Base-by-base conservation (phyloP, 2,888 invertebrate genomes). In the Stenchaetothrips biformis region DNA sequence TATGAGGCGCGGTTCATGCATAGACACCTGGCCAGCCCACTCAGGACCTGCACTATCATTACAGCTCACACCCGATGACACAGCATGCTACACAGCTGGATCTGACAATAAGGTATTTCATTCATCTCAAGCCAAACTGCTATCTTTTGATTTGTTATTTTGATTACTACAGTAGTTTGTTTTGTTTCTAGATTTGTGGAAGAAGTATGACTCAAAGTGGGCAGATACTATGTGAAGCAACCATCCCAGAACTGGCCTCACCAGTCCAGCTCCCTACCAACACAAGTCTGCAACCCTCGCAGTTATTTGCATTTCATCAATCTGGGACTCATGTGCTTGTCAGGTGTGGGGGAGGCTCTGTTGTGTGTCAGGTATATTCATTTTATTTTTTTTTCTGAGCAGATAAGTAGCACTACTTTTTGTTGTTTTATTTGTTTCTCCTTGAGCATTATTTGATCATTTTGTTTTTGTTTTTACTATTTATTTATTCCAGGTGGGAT, bases 61-160 rank as follows among this genome's bases (percentile, higher is more conserved):
- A 47, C 88, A 89, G 82, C 87, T 90, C 59, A 89, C 89, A 21
- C 86, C 88, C 67, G 90, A 90, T 84, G 90, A 88, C 83, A 89
- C 88, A 3, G 87, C 88, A 48, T 90, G 90, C 81, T 90, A 89
- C 84, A 89, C 89, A 16, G 87, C 90, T 82, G 90, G 90, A 48
- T 86, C 87, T 79, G 90, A 91, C 84, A 89, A 88, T 83, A 90
- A 16, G n/a, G 27, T 7, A 16, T 2, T 6, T 8, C 21, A 9
- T 74, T 67, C 21, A 9, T 74, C 13, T 49, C 11, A 1, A 49
- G 25, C 7, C 47, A 8, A 79, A 48, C n/a, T 48, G 18, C 16
- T 16, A 79, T 16, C 16, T 21, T 77, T 78, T 78, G 2, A 37
- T 13, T 48, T 1, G 8, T 37, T 0, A 18, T 48, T 77, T 48